Conservation (phyloP, 1,140 invertebrate genomes). For the Argopecten irradians region DNA sequence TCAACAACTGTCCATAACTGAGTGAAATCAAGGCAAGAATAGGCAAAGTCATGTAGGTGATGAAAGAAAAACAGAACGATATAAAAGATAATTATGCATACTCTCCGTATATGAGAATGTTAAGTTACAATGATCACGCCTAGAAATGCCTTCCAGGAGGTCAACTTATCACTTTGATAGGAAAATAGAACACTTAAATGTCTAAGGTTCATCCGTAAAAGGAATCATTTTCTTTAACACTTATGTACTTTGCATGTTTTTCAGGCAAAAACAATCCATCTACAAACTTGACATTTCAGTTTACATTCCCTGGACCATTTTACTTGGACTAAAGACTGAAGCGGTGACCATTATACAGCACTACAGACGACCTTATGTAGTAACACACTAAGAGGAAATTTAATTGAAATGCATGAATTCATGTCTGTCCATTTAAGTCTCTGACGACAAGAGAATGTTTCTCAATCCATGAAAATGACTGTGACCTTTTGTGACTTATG, state of each 20-base stretch:
- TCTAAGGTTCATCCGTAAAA: neutral
- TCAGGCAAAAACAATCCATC: neutral
- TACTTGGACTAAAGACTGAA: neutral
- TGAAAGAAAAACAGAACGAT: no score
- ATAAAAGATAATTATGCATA: no score
- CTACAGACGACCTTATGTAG: neutral
- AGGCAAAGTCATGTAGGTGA: no score
- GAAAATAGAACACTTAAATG: conserved; percentile 1
- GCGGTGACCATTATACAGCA: neutral
- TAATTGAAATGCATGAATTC: conserved; percentile 4
- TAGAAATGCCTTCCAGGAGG: no score
- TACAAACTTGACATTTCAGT: neutral
- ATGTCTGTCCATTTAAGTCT: neutral
- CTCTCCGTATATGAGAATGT: no score
- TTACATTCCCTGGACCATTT: neutral
- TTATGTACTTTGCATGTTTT: neutral
- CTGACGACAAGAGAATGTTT: neutral
- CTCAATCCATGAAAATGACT: neutral
- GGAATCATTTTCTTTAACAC: neutral
- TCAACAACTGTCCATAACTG: no score
- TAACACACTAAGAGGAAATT: neutral
- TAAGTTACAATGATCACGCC: no score
- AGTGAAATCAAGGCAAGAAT: no score
- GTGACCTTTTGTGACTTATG: neutral
- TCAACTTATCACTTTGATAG: no score